Conservation (phyloP, 2,797 vertebrate species). For the Pitangus sulphuratus region DNA sequence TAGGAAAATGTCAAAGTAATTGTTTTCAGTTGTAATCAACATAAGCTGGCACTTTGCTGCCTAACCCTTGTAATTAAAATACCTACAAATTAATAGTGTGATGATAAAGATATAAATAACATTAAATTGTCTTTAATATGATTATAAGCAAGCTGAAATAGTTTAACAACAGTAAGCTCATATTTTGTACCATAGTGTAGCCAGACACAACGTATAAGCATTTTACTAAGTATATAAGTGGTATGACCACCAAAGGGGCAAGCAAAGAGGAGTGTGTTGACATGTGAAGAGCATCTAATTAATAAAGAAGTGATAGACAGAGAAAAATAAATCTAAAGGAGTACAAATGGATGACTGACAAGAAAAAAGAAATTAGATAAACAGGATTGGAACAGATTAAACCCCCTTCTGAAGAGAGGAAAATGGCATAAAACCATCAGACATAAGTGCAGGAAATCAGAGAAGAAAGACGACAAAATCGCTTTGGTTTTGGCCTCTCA, state of each 20-base stretch:
- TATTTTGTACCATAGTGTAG: not conserved
- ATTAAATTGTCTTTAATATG: not conserved
- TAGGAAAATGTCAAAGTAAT: not conserved
- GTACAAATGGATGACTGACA: not conserved
- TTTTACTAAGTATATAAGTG: not conserved
- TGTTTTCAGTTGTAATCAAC: fast-evolving
- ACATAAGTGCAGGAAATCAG: not conserved
- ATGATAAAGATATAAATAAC: not conserved
- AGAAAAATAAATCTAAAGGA: not conserved
- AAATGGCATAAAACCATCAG: not conserved
- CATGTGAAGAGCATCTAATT: not conserved
- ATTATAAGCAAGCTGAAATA: not conserved
- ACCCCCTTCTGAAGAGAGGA: not conserved
- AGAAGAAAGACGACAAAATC: not conserved
- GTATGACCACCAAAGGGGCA: not conserved
- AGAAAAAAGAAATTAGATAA: not conserved
- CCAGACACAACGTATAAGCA: not conserved
- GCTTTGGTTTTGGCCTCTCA: not conserved
- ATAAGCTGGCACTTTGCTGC: not conserved
- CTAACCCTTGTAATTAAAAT: not conserved
- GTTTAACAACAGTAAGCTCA: not conserved
- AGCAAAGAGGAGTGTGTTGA: not conserved
- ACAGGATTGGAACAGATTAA: not conserved
- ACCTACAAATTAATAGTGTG: not conserved
- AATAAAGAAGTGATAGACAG: not conserved